Conservation (phyloP, 2,888 invertebrate species). For the Pterobdella sp. region DNA sequence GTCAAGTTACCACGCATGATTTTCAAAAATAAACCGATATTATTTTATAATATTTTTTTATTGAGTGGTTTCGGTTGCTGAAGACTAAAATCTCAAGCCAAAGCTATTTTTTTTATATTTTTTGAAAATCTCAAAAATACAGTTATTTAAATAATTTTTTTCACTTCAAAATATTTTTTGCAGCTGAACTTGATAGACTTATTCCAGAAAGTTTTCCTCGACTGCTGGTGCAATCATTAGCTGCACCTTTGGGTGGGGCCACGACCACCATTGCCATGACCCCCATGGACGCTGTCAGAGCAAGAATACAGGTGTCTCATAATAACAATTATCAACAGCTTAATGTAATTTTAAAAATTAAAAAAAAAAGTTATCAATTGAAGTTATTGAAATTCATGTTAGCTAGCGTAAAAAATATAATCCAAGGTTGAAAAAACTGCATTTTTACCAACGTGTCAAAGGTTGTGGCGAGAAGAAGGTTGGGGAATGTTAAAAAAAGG, state of each 20-base stretch:
- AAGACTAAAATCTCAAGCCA: too few species aligned
- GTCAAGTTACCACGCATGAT: too few species aligned
- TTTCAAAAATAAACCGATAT: too few species aligned
- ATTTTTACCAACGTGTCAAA: slow-evolving; percentile 69
- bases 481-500: slow-evolving; percentile 78
- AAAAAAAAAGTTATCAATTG: too few species aligned
- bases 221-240: slow-evolving; percentile 77
- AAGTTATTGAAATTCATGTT: neutral
- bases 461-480: slow-evolving; percentile 81
- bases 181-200: slow-evolving; percentile 40
- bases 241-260: slow-evolving; percentile 84
- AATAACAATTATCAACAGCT: too few species aligned
- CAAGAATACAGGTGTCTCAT: slow-evolving; percentile 71
- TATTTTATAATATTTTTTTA: too few species aligned
- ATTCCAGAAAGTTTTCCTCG: slow-evolving; percentile 56
- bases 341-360: too few species aligned
- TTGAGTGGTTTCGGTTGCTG: neutral
- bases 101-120: too few species aligned
- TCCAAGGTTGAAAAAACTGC: slow-evolving; percentile 62
- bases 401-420: neutral
- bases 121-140: neutral
- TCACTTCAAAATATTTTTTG: slow-evolving; percentile 13
- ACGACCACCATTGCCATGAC: slow-evolving; percentile 89
- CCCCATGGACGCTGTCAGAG: slow-evolving; percentile 83
- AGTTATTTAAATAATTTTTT: too few species aligned